Evolutionary conservation across 2,797 vertebrate genomes (phyloP).

Genomic region (Mormyrops attenuatus): DNA sequence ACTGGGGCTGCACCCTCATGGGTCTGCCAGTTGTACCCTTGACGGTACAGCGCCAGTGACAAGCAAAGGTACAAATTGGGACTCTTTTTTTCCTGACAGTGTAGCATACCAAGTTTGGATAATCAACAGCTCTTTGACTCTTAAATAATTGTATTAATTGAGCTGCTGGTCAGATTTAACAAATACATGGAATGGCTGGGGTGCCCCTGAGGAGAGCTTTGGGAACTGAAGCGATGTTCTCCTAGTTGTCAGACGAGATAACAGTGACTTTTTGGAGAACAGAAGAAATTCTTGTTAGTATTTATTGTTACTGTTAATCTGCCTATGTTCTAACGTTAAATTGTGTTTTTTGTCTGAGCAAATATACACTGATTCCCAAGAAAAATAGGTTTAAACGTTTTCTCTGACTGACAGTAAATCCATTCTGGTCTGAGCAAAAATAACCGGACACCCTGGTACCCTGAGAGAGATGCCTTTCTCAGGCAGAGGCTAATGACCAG

Average conservation of each 20-base stretch:
- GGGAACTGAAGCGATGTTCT: too few relatives aligned
- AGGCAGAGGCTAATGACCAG: slow-evolving; percentile 31
- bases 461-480: slow-evolving; percentile 31
- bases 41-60: neutral
- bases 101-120: neutral
- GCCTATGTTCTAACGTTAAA: neutral
- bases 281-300: neutral
- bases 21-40: neutral
- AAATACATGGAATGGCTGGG: too few relatives aligned
- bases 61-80: neutral
- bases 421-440: slow-evolving; percentile 51
- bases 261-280: neutral
- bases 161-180: too few relatives aligned
- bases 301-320: neutral
- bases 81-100: neutral
- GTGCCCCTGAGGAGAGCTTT: too few relatives aligned
- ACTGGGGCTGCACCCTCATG: neutral
- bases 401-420: slow-evolving; percentile 44
- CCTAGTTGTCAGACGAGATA: too few relatives aligned
- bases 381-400: neutral
- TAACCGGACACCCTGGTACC: slow-evolving; percentile 34
- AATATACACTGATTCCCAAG: neutral
- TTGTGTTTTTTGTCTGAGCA: neutral
- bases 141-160: too few relatives aligned
- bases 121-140: too few relatives aligned